Base-by-base conservation (phyloP, 2,888 invertebrate genomes). In the Polietes domitor region DNA sequence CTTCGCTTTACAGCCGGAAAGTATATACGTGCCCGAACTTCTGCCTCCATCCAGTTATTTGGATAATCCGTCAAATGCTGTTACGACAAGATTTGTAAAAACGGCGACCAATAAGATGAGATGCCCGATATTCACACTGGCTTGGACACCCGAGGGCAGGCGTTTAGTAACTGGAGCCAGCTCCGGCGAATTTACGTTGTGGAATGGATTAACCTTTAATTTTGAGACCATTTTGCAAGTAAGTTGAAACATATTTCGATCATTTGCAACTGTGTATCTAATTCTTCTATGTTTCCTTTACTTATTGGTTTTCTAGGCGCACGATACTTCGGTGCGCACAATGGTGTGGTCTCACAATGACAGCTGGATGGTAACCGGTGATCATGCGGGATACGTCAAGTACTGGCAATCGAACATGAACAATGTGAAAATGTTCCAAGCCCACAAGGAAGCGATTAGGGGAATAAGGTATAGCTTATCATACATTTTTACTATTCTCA, bases 321-420 rank as follows among this genome's bases (percentile, higher is more conserved):
- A 99, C 91, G 99, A 99, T 92, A 97, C 98, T 86, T 98, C 99
- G 12, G 99, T 99, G n/a, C 94, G 99, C 86, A 98, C 99, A 77
- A 99, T 99, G 99, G 97, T 98, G 65, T 99, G 99, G 99, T 98
- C 98, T 75, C 98, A 99, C 93, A 99, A 98, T 90, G 99, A 99
- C 93, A 97, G 97, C 88, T 99, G 99, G 99, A 98, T 99, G 98
- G 97, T 99, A 83, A 99, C 99, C 0, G 99, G 98, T 24, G 99
- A 99, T 93, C 99, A 99, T 92, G 96, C 97, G 73, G 99, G 99
- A 83, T 99, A 97, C 92, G 98, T 99, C 86, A 99, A 99, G 92
- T 99, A 99, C 93, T 99, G 99, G 99, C 99, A 99, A 94, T 98
- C 98, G 89, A 99, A 99, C 93, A 99, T 99, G 99, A 99, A 99